Conservation (phyloP, 2,797 vertebrate species). For the Momotus momota region DNA sequence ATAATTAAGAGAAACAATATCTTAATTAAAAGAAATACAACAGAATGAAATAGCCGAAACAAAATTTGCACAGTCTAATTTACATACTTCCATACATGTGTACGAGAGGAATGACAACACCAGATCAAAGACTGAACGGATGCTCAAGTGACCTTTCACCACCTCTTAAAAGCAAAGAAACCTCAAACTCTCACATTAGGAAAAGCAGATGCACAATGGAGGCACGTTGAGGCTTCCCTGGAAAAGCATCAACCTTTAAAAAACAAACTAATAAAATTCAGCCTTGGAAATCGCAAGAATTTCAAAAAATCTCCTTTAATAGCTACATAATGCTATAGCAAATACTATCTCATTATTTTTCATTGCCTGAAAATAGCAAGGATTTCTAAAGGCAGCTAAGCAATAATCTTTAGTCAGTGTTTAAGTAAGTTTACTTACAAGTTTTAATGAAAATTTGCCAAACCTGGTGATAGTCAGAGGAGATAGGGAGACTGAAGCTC, state of each 20-base stretch:
- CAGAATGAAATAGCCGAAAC: neutral
- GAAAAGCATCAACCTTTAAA: neutral
- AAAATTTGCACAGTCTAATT: neutral
- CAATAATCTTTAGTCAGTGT: neutral
- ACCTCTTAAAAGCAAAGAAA: neutral
- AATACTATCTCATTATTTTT: neutral
- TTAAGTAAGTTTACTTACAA: neutral
- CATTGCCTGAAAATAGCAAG: constrained; percentile 20
- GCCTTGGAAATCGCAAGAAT: neutral
- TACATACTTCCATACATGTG: too few species aligned
- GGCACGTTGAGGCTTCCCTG: neutral
- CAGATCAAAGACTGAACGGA: neutral
- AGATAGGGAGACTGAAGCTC: neutral
- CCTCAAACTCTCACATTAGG: neutral
- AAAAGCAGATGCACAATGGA: constrained; percentile 5
- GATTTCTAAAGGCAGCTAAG: constrained; percentile 12
- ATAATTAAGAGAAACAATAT: neutral
- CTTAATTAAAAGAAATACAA: neutral
- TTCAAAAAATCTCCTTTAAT: neutral
- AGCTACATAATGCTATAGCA: neutral
- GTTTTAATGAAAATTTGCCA: constrained; percentile 28
- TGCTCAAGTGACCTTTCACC: neutral
- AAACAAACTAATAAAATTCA: neutral
- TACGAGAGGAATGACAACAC: neutral
- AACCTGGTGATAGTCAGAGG: neutral